Evolutionary conservation across 2,888 invertebrate species (phyloP), one percentile per base, ranked within the genome.

Genomic region (Trachelus stipa): DNA sequence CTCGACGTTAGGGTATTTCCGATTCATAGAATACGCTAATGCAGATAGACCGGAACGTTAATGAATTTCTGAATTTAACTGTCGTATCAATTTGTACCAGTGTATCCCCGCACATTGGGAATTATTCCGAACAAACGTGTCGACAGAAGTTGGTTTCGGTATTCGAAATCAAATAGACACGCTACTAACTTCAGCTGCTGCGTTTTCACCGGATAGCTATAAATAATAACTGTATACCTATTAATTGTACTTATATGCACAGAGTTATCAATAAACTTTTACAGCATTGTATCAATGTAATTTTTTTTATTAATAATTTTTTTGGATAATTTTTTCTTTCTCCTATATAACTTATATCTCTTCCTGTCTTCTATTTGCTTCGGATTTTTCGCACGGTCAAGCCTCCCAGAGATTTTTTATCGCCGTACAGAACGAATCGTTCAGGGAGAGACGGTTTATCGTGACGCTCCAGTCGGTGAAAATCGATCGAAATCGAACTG

Each of bases 401-500:
- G 56, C 56, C 6, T 56, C 23, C 56, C 23, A 56, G 23, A 9
- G 56, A 56, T 23, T 56, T 56, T 56, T 9, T 23, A 56, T 2
- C 23, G 0, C 9, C 56, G 9, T 23, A 23, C 56, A 56, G 56
- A 56, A 56, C 23, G 40, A 56, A 56, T 56, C 56, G 23, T 56
- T 23, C 23, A 56, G 56, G 23, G 56, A 56, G 56, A 23, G 2
- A 23, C 56, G 56, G 56, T 56, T 56, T 56, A 56, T 56, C 56
- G 56, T 56, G 23, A 56, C 56, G 56, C 9, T 23, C 23, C 23
- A 56, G 56, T 56, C 56, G 2, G 9, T 3, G 56, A 23, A 56
- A 56, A 56, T 56, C 56, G 68, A 71, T 73, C 35, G 35, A 78
- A 77, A 78, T 79, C 30, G 56, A 74, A 81, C 78, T 82, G 75